phyloP scores from a whole-genome alignment of 2,797 vertebrate genomes.

The Macrochelys suwanniensis region DNA sequence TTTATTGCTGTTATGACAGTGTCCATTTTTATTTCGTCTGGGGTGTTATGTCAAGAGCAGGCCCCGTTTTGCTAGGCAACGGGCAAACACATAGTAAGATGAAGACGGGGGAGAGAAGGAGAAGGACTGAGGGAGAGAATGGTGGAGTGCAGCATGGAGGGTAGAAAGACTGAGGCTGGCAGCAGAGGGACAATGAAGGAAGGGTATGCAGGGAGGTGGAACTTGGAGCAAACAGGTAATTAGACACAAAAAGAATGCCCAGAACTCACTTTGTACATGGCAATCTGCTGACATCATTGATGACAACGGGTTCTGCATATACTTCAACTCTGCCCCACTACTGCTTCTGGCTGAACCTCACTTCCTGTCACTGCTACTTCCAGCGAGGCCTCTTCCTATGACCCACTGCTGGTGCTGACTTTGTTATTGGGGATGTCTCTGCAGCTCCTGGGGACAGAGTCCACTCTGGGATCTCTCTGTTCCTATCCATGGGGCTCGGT shows the following conservation, averaged over 20 bases:
- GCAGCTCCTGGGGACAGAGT: not conserved
- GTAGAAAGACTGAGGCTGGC: not conserved
- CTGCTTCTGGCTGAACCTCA: not conserved
- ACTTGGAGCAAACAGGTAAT: not conserved
- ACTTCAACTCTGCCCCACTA: not conserved
- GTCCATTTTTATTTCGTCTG: not conserved
- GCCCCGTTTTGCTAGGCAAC: not conserved
- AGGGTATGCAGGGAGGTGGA: not conserved
- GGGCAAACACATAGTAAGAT: not conserved
- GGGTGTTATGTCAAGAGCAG: not conserved
- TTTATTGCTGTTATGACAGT: not conserved
- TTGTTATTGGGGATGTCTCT: not conserved
- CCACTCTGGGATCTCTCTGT: not conserved
- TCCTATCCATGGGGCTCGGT: not conserved
- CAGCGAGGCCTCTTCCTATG: not conserved
- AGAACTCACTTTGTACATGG: not conserved
- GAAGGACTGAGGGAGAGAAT: not conserved
- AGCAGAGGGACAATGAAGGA: not conserved
- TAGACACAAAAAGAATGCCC: not conserved
- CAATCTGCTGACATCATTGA: not conserved
- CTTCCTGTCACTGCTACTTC: not conserved
- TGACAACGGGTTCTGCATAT: not conserved
- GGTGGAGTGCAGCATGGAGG: not conserved
- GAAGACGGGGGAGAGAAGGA: not conserved
- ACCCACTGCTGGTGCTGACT: not conserved